phyloP scores from a whole-genome alignment of 2,797 vertebrate genomes.

The Acipenser oxyrinchus region DNA sequence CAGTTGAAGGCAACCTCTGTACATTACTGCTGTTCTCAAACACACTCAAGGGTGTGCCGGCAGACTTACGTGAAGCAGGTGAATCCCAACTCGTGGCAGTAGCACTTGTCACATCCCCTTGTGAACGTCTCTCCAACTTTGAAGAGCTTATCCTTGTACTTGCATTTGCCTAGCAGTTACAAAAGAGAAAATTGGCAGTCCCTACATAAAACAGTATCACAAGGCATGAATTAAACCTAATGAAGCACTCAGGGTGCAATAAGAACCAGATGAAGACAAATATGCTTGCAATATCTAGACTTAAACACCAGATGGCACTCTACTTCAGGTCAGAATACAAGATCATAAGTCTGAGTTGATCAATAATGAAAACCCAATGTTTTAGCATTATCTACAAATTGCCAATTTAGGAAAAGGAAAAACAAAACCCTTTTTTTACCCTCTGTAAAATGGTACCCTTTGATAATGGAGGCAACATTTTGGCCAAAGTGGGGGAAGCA shows the following conservation, averaged over 20 bases:
- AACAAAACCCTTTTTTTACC: no score
- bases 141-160: slow-evolving; percentile 40
- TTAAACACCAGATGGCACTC: background rate
- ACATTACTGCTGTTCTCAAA: background rate
- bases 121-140: slow-evolving; percentile 45
- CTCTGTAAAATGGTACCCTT: no score
- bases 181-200: background rate
- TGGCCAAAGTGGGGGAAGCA: no score
- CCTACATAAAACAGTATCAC: background rate
- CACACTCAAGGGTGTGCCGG: background rate
- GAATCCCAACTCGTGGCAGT: slow-evolving; percentile 44
- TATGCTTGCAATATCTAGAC: background rate
- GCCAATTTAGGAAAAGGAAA: no score
- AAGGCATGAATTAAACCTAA: background rate
- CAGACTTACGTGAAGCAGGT: slow-evolving; percentile 46
- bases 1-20: background rate
- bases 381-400: no score
- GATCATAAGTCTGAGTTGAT: no score
- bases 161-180: slow-evolving; percentile 37
- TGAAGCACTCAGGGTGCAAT: no score
- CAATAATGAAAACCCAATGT: no score
- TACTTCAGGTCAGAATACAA: no score
- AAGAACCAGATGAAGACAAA: no score
- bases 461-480: no score
- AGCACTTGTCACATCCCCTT: slow-evolving; percentile 53